These are phyloP conservation scores for Hypanus sabinus DNA, from an alignment of 2,113 vertebrate genomes.

Conservation along the genomic window DNA sequence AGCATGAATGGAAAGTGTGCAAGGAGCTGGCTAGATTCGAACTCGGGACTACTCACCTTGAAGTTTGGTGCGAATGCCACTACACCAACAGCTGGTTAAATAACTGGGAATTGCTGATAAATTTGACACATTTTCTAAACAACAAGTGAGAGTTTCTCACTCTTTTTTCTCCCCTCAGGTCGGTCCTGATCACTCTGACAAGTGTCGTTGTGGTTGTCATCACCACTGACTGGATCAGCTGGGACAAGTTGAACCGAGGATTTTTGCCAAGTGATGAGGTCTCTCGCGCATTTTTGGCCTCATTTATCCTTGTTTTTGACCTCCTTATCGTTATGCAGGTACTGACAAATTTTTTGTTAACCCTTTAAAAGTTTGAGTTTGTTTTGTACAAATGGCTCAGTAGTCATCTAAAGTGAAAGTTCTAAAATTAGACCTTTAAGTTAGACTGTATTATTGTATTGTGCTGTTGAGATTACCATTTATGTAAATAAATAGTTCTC, in stretches of 20 bases:
- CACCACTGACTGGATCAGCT: conserved; percentile 98
- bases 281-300: conserved; percentile 93
- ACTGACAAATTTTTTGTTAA: conserved; percentile 49
- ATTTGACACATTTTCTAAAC: conserved; percentile 40
- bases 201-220: conserved; percentile 91
- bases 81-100: too few species aligned
- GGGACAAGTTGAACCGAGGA: conserved; percentile 93
- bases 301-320: conserved; percentile 98
- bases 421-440: not conserved
- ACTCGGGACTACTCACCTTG: too few species aligned
- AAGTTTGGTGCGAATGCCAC: too few species aligned
- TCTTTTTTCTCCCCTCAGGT: conserved; percentile 55
- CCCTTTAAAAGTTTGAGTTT: not conserved
- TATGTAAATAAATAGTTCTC: not conserved
- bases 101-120: not conserved
- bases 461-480: not conserved
- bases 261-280: conserved; percentile 96
- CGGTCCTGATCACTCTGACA: conserved; percentile 83
- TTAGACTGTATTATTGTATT: not conserved
- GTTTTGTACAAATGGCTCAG: not conserved
- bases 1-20: too few species aligned
- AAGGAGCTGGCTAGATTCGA: too few species aligned
- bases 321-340: conserved; percentile 99
- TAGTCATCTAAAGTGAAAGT: not conserved
- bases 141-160: not conserved